Percentiles rank a stretch among this genome's conserved stretches.
phyloP scores from a whole-genome alignment of 2,113 vertebrate genomes.

The Dolichotis patagonum region DNA sequence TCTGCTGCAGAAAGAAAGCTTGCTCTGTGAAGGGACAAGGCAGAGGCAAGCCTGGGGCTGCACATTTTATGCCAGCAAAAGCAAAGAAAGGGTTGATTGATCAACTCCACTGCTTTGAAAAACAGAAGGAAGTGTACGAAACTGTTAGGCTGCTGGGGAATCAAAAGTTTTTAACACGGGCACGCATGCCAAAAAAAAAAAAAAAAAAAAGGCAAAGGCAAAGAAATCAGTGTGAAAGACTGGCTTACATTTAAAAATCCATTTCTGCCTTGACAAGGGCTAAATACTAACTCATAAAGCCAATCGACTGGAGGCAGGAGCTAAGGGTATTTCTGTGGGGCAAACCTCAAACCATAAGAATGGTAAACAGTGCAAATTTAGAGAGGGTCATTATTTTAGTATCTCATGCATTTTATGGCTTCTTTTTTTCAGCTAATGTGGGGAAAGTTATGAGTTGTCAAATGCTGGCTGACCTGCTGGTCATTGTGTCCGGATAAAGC shows the following conservation, averaged over 20 bases:
- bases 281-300: slow-evolving; percentile 42
- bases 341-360: slow-evolving; percentile 51
- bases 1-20: slow-evolving; percentile 62
- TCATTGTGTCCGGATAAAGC: neutral
- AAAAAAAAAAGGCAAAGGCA: neutral
- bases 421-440: neutral
- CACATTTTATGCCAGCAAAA: slow-evolving; percentile 48
- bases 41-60: slow-evolving; percentile 23
- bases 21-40: slow-evolving; percentile 14
- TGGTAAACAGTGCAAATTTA: neutral
- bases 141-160: slow-evolving; percentile 19
- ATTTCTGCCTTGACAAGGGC: slow-evolving; percentile 32
- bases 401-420: neutral
- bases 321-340: slow-evolving; percentile 39
- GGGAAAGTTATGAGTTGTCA: slow-evolving; percentile 1
- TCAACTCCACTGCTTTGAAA: neutral
- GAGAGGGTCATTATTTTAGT: slow-evolving; percentile 56
- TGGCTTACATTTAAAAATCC: slow-evolving; percentile 34
- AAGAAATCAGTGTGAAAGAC: slow-evolving; percentile 24
- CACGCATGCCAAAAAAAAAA: neutral
- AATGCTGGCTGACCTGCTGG: neutral
- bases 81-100: slow-evolving; percentile 65
- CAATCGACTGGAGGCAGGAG: neutral
- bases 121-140: slow-evolving; percentile 50
- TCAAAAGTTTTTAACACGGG: slow-evolving; percentile 23